A percentile compares a stretch with the other conserved stretches of the same genome.
Conservation (phyloP, 2,797 vertebrate genomes). For the Liasis olivaceus region DNA sequence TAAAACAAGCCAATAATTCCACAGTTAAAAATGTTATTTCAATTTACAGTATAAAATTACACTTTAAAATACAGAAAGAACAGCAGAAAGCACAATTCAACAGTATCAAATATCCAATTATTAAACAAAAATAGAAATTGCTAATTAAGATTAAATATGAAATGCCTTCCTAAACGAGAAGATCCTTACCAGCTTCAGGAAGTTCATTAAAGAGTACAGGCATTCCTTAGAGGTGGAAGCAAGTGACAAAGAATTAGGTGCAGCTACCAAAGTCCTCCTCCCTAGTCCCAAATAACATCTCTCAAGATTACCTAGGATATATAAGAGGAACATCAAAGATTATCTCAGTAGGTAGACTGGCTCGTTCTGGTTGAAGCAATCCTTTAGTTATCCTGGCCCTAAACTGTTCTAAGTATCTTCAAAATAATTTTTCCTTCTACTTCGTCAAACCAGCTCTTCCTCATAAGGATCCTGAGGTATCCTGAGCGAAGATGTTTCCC, state of each 20-base stretch:
- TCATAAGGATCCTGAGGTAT: not conserved
- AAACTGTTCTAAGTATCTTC: not conserved
- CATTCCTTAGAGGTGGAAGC: not conserved
- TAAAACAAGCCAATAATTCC: not conserved
- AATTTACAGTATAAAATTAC: not conserved
- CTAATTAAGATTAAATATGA: not conserved
- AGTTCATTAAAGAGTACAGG: not conserved
- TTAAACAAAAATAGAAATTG: not conserved
- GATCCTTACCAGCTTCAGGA: not conserved
- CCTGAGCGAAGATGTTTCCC: not conserved
- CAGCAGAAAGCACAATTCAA: not conserved
- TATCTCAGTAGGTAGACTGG: not conserved
- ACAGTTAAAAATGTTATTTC: not conserved
- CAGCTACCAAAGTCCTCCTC: not conserved
- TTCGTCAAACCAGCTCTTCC: not conserved
- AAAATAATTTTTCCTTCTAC: not conserved
- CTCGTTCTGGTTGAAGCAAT: not conserved
- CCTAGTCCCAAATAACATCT: not conserved
- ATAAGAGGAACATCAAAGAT: not conserved
- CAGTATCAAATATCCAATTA: not conserved
- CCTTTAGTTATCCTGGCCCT: not conserved
- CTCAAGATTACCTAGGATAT: not conserved
- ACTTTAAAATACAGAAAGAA: not conserved
- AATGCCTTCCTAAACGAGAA: not conserved
- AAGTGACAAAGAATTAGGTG: not conserved